Conservation (phyloP, 2,888 invertebrate species). For the Morpho deidamia region DNA sequence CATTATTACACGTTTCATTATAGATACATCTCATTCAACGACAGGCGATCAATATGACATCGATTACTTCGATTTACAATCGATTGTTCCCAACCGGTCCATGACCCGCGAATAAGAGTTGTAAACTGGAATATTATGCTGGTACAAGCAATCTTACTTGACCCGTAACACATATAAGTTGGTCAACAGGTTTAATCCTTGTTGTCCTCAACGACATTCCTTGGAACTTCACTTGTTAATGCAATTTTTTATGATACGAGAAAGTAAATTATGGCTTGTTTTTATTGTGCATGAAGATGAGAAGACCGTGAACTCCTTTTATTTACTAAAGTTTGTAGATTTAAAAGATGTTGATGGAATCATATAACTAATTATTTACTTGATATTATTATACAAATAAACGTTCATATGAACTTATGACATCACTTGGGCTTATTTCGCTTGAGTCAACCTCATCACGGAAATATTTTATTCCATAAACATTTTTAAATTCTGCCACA, state of each 20-base stretch:
- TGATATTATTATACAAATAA: neutral
- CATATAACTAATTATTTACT: no score
- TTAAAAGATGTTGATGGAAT: no score
- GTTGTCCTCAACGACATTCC: slow-evolving; percentile 41
- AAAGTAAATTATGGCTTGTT: slow-evolving; percentile 20
- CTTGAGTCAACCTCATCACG: slow-evolving; percentile 19
- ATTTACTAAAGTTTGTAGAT: neutral
- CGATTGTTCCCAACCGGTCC: slow-evolving; percentile 58
- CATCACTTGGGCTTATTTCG: neutral
- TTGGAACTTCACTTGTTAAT: slow-evolving; percentile 33
- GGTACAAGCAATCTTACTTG: slow-evolving; percentile 55
- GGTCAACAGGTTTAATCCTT: slow-evolving; percentile 64
- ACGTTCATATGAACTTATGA: neutral
- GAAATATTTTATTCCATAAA: slow-evolving; percentile 41
- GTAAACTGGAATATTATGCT: slow-evolving; percentile 56
- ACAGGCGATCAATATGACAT: slow-evolving; percentile 29
- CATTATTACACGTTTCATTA: slow-evolving; percentile 8
- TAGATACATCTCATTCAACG: neutral
- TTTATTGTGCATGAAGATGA: slow-evolving; percentile 8
- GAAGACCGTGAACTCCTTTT: neutral
- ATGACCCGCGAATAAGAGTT: slow-evolving; percentile 40
- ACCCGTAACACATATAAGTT: slow-evolving; percentile 62
- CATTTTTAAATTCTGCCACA: slow-evolving; percentile 38
- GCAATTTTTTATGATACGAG: slow-evolving; percentile 29
- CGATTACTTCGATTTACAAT: slow-evolving; percentile 54